These are phyloP conservation scores for Tragelaphus buxtoni DNA, from an alignment of 2,113 vertebrate species.

Conservation along the genomic window DNA sequence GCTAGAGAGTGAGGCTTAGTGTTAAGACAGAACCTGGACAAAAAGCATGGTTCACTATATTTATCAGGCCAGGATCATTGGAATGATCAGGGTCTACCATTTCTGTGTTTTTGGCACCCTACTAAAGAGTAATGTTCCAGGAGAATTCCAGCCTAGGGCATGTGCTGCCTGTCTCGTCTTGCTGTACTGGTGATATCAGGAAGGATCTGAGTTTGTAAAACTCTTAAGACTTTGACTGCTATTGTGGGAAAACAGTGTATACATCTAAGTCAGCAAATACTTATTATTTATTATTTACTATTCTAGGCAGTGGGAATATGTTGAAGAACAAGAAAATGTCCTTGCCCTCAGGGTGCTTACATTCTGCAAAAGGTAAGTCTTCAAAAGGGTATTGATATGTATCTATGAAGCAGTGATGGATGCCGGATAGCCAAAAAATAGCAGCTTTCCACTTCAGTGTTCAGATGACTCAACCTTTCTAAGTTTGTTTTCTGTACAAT, in stretches of 20 bases:
- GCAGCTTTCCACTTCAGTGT: not conserved
- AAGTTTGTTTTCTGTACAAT: not conserved
- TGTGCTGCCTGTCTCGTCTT: not conserved
- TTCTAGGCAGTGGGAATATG: not conserved
- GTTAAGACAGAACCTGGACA: not conserved
- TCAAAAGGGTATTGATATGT: not conserved
- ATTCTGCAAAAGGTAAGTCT: not conserved
- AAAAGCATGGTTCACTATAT: not conserved
- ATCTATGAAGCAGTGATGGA: not conserved
- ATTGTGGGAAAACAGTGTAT: not conserved
- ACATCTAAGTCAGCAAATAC: not conserved
- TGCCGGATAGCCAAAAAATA: not conserved
- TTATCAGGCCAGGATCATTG: not conserved
- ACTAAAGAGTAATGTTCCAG: not conserved
- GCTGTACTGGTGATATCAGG: not conserved
- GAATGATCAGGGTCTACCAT: not conserved
- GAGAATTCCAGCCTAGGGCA: not conserved
- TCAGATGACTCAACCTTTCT: not conserved
- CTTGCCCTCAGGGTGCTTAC: not conserved
- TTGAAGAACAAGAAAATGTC: not conserved
- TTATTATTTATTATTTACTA: not conserved
- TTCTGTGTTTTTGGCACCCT: not conserved
- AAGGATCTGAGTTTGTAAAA: not conserved
- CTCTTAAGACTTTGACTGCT: not conserved
- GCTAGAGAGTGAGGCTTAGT: not conserved